phyloP scores from a whole-genome alignment of 1,140 invertebrate genomes.

The Cecropterus lyciades region DNA sequence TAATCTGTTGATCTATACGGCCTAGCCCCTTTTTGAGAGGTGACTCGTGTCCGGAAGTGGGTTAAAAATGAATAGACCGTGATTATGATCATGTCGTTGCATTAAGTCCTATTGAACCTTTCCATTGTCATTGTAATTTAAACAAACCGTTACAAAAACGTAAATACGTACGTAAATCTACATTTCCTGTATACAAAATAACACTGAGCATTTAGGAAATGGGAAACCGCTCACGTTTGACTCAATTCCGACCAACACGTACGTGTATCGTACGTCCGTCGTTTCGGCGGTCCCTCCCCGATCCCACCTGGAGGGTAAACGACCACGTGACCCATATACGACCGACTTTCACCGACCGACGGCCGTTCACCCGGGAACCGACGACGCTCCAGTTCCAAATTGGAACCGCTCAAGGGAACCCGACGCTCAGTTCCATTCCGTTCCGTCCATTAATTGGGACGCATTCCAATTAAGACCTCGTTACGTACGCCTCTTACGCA shows the following conservation, averaged over 20 bases:
- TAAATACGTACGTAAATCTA: too few relatives aligned
- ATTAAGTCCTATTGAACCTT: too few relatives aligned
- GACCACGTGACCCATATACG: conserved; percentile 77
- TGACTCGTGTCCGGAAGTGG: too few relatives aligned
- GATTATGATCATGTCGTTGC: too few relatives aligned
- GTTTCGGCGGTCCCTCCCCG: conserved; percentile 30
- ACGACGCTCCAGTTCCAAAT: conserved; percentile 64
- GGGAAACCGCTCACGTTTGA: conserved; percentile 4
- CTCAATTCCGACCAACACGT: conserved; percentile 22
- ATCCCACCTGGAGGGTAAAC: conserved; percentile 66
- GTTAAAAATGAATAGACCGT: too few relatives aligned
- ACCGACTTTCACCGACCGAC: conserved; percentile 72
- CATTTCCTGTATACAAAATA: too few relatives aligned
- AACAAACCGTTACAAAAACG: too few relatives aligned
- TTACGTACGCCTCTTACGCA: conserved; percentile 73
- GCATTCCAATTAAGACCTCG: conserved; percentile 79
- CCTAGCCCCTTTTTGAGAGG: too few relatives aligned
- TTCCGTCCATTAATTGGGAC: conserved; percentile 72
- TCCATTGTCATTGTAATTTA: too few relatives aligned
- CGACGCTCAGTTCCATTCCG: conserved; percentile 32
- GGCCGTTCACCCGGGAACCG: conserved; percentile 75
- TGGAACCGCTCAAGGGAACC: conserved; percentile 42
- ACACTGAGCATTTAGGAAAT: too few relatives aligned
- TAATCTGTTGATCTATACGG: too few relatives aligned
- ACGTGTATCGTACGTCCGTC: conserved; percentile 3